Evolutionary conservation across 2,113 vertebrate species (phyloP), one percentile per base, ranked within the genome.

Genomic region (Sturnus vulgaris): DNA sequence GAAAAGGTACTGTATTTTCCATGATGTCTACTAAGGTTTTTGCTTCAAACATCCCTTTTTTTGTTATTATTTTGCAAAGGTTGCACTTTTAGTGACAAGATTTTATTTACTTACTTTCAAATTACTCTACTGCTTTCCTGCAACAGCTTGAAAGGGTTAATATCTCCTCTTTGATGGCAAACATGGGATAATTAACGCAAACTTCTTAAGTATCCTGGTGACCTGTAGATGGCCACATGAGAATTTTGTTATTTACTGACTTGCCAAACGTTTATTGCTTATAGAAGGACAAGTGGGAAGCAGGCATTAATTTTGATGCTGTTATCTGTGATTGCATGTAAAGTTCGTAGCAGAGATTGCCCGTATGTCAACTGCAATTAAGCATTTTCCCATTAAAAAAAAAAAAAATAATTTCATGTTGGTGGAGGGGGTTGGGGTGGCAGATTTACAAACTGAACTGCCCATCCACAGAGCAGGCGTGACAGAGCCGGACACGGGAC

Each of bases 191-290:
- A 97, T 96, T 95, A 95, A 94, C 71, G 83, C 79, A 96, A 97
- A 96, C 83, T 95, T 95, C 94, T 96, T 93, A 97, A 96, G 90
- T 96, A 97, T 97, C 93, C 96, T 33, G 68, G 90, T 97, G 96
- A 96, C 95, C 96, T 97, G 96, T 96, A 97, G 94, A 96, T 96
- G 95, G 96, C 95, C 95, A 97, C 94, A 95, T 92, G 96, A 97
- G 91, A 96, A 95, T 97, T 97, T 96, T 92, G 86, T 96, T 95
- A 96, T 97, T 97, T 97, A 97, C 92, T 92, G 90, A 85, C 92
- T 97, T 96, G 96, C 90, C 96, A 95, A 97, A 91, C 21, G 37
- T 90, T 95, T 96, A 95, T 94, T 95, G 95, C 93, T 91, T 94
- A 86, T 88, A 96, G 84, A 87, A 96, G 85, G 84, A 94, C 91